Percentiles rank a stretch among this genome's conserved stretches.
Evolutionary conservation across 2,113 vertebrate species (phyloP).

Genomic region (Rhinopomastus cyanomelas): DNA sequence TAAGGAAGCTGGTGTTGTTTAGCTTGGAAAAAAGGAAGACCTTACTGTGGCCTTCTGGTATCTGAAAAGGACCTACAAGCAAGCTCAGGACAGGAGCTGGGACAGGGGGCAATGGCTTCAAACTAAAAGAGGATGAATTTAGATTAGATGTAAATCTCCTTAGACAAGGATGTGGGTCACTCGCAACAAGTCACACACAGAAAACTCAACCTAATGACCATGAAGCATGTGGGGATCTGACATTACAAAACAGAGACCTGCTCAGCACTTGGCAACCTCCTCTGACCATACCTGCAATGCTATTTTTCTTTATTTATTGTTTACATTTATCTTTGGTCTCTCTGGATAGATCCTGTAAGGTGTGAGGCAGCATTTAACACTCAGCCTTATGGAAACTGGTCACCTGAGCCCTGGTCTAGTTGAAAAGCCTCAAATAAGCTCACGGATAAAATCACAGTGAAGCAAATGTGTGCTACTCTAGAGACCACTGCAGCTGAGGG

Average conservation of each 20-base stretch:
- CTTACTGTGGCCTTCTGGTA: too few species aligned
- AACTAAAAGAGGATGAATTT: too few species aligned
- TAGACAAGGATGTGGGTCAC: background rate
- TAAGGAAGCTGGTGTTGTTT: too few species aligned
- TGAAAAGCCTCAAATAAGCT: background rate
- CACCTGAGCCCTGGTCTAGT: background rate
- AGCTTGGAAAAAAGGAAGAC: too few species aligned
- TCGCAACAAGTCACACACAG: background rate
- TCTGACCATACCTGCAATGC: background rate
- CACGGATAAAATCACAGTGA: background rate
- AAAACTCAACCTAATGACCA: background rate
- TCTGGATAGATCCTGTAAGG: background rate
- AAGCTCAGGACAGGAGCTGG: too few species aligned
- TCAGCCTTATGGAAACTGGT: background rate
- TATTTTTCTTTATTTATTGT: background rate
- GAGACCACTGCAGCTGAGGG: background rate
- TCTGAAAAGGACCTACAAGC: too few species aligned
- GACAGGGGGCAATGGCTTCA: too few species aligned
- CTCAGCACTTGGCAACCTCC: background rate
- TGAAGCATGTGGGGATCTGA: background rate
- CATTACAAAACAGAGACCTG: background rate
- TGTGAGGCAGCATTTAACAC: background rate
- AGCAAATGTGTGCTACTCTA: fast-evolving
- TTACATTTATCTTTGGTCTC: background rate
- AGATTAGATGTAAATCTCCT: too few species aligned